A percentile compares a stretch with the other conserved stretches of the same genome.
These are phyloP conservation scores for Bambusicola thoracicus DNA, from an alignment of 2,113 vertebrate genomes.

Conservation along the genomic window DNA sequence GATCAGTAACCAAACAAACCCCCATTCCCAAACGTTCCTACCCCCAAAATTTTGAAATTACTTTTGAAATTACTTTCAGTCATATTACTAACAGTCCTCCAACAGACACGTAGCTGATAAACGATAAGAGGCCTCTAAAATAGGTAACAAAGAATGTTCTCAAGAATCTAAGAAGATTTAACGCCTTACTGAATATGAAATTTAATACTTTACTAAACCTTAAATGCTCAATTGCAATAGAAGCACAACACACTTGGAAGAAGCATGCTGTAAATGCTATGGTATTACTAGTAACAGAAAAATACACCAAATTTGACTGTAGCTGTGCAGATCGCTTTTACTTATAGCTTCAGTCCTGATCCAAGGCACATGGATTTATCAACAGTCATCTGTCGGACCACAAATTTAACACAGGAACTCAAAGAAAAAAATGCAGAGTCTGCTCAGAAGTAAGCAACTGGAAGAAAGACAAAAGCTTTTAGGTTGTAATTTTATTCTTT, in stretches of 20 bases:
- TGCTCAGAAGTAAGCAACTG: background rate
- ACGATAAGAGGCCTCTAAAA: too few relatives aligned
- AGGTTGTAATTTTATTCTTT: background rate
- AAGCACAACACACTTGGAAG: background rate
- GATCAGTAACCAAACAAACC: background rate
- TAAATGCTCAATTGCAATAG: background rate
- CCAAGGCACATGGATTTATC: background rate
- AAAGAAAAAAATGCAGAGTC: background rate
- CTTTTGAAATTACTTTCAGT: background rate
- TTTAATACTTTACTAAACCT: background rate
- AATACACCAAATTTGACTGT: background rate
- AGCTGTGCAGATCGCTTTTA: background rate
- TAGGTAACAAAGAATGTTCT: too few relatives aligned
- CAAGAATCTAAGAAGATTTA: background rate
- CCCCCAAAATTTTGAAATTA: background rate
- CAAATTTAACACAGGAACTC: background rate
- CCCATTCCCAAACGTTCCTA: background rate
- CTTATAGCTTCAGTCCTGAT: background rate
- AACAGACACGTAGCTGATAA: background rate
- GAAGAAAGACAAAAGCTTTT: background rate
- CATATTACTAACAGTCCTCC: background rate
- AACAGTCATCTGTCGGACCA: background rate
- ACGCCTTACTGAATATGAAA: background rate
- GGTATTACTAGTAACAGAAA: background rate
- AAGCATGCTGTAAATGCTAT: background rate